Conservation (phyloP, 2,113 vertebrate species). For the Odocoileus virginianus region DNA sequence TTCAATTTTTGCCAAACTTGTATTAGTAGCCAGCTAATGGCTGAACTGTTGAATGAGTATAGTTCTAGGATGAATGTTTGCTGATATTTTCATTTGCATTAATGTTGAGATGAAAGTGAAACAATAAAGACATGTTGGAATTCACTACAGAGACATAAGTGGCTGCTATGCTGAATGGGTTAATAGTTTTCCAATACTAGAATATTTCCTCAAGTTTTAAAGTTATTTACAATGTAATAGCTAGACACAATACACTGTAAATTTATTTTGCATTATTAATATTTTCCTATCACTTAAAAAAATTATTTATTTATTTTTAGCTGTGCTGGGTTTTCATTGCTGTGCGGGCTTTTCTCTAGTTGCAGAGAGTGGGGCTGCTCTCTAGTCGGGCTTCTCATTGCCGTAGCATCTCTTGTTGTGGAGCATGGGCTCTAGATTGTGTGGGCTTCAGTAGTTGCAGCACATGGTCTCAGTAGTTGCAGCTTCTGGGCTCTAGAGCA, state of each 20-base stretch:
- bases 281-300: not conserved
- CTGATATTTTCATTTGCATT: slow-evolving; percentile 18
- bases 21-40: not conserved
- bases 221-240: slow-evolving; percentile 1
- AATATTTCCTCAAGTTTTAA: not conserved
- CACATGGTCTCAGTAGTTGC: not conserved
- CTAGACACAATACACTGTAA: not conserved
- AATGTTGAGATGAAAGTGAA: slow-evolving; percentile 1
- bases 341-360: not conserved
- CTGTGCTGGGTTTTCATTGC: not conserved
- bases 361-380: not conserved
- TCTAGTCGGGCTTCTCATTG: not conserved
- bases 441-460: not conserved
- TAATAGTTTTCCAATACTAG: not conserved
- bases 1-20: not conserved
- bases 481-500: not conserved
- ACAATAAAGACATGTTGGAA: not conserved
- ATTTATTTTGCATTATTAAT: not conserved
- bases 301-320: not conserved
- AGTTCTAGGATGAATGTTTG: not conserved
- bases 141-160: not conserved
- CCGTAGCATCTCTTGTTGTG: not conserved
- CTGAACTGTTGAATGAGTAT: not conserved
- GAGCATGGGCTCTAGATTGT: not conserved
- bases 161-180: not conserved